Conservation (phyloP, 2,113 vertebrate species). For the Isurus oxyrinchus region DNA sequence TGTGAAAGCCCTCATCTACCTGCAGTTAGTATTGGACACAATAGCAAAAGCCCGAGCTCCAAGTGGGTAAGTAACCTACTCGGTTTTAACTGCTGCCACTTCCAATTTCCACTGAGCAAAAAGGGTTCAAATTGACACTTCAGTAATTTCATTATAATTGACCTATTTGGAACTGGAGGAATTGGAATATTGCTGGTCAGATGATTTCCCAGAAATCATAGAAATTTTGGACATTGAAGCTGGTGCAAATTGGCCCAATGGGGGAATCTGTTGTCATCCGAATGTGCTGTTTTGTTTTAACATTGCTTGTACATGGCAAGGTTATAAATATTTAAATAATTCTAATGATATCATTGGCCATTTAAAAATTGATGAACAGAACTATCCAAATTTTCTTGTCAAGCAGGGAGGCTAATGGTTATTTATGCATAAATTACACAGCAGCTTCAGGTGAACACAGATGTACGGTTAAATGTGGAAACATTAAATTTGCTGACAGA, state of each 20-base stretch:
- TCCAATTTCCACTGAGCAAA: neutral
- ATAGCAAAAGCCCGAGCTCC: neutral
- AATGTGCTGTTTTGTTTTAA: neutral
- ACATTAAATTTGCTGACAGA: neutral
- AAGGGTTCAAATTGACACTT: neutral
- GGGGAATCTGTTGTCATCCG: neutral
- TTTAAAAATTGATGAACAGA: neutral
- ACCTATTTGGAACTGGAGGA: neutral
- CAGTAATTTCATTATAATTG: slow-evolving; percentile 1
- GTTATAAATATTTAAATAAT: neutral
- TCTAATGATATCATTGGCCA: neutral
- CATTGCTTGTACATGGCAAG: neutral
- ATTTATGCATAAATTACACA: neutral
- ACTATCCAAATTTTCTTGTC: neutral
- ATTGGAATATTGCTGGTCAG: neutral
- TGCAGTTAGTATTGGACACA: neutral
- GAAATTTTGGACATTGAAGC: neutral
- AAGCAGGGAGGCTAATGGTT: neutral
- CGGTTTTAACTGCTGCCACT: neutral
- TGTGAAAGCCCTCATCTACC: neutral
- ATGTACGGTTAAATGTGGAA: no score
- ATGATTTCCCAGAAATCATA: neutral
- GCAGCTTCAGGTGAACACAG: no score
- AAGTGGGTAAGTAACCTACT: neutral
- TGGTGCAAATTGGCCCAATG: neutral